phyloP scores from a whole-genome alignment of 2,888 invertebrate genomes.

The Auanema freiburgensis region DNA sequence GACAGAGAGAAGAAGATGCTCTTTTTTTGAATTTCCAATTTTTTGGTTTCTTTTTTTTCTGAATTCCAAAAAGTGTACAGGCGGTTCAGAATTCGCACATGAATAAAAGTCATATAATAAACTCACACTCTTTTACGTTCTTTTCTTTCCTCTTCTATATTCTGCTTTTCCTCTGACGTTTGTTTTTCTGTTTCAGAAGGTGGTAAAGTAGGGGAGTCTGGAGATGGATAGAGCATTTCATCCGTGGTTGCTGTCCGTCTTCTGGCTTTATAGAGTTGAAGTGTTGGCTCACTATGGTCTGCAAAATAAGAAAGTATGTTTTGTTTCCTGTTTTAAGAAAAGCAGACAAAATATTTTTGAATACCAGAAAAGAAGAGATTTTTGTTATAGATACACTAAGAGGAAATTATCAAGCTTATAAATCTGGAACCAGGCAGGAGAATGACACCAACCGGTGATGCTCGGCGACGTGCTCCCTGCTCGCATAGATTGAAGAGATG shows the following conservation, averaged over 20 bases:
- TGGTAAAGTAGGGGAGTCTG: too few relatives aligned
- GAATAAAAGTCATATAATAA: not conserved
- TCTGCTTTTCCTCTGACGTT: not conserved
- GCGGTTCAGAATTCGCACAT: too few relatives aligned
- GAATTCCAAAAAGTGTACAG: too few relatives aligned
- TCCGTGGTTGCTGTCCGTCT: conserved; percentile 73
- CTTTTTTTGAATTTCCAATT: too few relatives aligned
- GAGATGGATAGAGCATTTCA: conserved; percentile 71
- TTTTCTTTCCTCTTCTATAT: not conserved
- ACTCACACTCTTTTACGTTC: conserved; percentile 17
- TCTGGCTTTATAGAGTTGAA: conserved; percentile 69
- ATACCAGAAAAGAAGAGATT: not conserved
- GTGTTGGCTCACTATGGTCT: conserved; percentile 24
- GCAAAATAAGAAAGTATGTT: conserved; percentile 5
- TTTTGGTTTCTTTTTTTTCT: too few relatives aligned
- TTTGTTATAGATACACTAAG: too few relatives aligned
- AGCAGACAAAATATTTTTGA: not conserved
- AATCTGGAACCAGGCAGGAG: too few relatives aligned
- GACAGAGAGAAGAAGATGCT: not conserved
- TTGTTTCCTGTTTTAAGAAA: not conserved
- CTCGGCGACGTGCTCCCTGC: conserved; percentile 29
- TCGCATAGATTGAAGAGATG: conserved; percentile 27
- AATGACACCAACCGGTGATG: conserved; percentile 23
- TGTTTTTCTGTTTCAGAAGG: conserved; percentile 17
- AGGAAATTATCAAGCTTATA: too few relatives aligned